phyloP scores from a whole-genome alignment of 1,140 invertebrate genomes.

The Euglossa dilemma region DNA sequence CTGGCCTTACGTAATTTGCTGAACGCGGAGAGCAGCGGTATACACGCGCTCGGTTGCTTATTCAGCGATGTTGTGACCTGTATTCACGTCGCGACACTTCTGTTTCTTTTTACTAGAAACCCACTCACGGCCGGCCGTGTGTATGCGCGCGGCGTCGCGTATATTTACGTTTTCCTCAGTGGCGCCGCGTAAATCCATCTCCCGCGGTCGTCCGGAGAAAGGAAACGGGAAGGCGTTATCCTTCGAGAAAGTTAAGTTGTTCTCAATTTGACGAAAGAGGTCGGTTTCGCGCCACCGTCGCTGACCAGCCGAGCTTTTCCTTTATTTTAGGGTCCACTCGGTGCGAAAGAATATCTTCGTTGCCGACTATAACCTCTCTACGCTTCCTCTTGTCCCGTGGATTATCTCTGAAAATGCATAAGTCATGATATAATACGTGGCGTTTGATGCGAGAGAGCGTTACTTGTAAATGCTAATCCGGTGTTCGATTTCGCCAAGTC shows the following conservation, averaged over 20 bases:
- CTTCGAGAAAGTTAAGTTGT: constrained; percentile 50
- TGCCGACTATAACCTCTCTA: too few species aligned
- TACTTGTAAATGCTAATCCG: constrained; percentile 10
- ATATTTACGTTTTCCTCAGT: constrained; percentile 49
- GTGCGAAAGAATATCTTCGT: neutral
- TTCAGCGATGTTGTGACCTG: constrained; percentile 78
- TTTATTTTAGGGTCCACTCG: neutral
- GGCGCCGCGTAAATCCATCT: constrained; percentile 49
- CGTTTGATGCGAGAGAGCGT: neutral
- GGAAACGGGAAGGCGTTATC: constrained; percentile 36
- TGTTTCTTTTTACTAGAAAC: constrained; percentile 70
- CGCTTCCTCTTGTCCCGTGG: too few species aligned
- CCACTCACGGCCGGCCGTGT: constrained; percentile 43
- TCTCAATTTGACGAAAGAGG: constrained; percentile 32
- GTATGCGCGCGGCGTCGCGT: constrained; percentile 30
- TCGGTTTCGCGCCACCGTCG: neutral
- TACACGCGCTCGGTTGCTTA: constrained; percentile 70
- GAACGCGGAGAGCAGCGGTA: constrained; percentile 59
- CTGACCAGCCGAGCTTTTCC: neutral
- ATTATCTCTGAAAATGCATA: neutral
- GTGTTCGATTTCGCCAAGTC: neutral
- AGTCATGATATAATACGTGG: neutral
- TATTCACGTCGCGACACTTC: constrained; percentile 72
- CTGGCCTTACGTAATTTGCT: constrained; percentile 76
- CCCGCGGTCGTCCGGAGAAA: constrained; percentile 18